phyloP scores from a whole-genome alignment of 2,888 invertebrate genomes.

The Perizoma flavofasciatum region DNA sequence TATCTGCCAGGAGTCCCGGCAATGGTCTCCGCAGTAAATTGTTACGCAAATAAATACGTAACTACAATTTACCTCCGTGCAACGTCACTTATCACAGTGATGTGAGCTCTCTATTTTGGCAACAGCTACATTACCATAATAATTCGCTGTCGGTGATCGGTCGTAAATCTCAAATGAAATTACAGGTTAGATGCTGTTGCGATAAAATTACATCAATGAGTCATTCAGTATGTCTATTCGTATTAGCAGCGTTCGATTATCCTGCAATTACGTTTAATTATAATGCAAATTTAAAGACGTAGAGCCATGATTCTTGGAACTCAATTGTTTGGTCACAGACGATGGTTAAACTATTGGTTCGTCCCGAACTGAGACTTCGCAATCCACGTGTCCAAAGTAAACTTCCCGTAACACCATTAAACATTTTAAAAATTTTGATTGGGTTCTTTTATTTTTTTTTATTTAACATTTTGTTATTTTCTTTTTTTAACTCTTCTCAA shows the following conservation, averaged over 20 bases:
- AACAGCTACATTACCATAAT: slow-evolving; percentile 72
- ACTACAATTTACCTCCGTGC: slow-evolving; percentile 34
- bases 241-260: slow-evolving; percentile 21
- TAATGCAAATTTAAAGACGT: slow-evolving; percentile 23
- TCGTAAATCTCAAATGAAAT: slow-evolving; percentile 74
- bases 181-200: slow-evolving; percentile 65
- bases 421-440: too few species aligned
- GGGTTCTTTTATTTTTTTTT: too few species aligned
- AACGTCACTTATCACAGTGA: slow-evolving; percentile 48
- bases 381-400: too few species aligned
- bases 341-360: too few species aligned
- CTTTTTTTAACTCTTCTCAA: too few species aligned
- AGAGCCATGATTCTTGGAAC: slow-evolving; percentile 1
- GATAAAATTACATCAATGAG: slow-evolving; percentile 61
- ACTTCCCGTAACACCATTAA: too few species aligned
- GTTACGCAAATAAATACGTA: slow-evolving; percentile 38
- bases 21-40: slow-evolving; percentile 19
- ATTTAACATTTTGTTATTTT: too few species aligned
- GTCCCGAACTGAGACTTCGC: too few species aligned
- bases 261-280: slow-evolving; percentile 26
- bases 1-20: slow-evolving; percentile 9
- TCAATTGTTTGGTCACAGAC: slow-evolving; percentile 2
- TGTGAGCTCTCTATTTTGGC: slow-evolving; percentile 70
- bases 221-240: slow-evolving; percentile 46
- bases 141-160: slow-evolving; percentile 61